Evolutionary conservation across 1,140 invertebrate genomes (phyloP), one percentile per base, ranked within the genome.

Genomic region (Ceratosolen solmsi): DNA sequence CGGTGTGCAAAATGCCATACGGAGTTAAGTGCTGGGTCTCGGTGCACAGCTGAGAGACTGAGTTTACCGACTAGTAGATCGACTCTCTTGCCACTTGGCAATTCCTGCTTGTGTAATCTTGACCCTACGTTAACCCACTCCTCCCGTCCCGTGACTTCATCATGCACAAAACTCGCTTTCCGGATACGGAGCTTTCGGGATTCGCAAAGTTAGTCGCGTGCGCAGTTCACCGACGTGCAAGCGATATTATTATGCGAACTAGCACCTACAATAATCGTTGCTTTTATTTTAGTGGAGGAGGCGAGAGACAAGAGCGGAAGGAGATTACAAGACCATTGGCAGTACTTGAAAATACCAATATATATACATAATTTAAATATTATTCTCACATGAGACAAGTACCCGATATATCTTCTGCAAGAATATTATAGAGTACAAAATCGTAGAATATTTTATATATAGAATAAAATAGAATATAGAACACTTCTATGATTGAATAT

Each of bases 91-190:
- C 70, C 15, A 72, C 41, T 51, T 72, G 70, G 41, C 41, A 51
- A 51, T 72, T 54, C 46, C 70, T 51, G 46, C 7, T 46, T 22
- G 46, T 72, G 27, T 72, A 72, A 72, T 72, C 70, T 72, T 72
- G 70, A 72, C 70, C 70, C 25, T 72, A 72, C 46, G 46, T 72
- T 72, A 72, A 4, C 38, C 68, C n/a, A 9, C n/a, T 41, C 38
- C 41, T 13, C 20, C 30, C 20, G 30, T n/a, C 2, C 36, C 63
- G 2, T 13, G 25, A 46, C 38, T 25, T 46, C 22, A 20, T 17
- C n/a, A 22, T 41, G 36, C n/a, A 22, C 51, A 2, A 27, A 65
- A 36, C 60, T 65, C 30, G 17, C 5, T 65, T 33, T 15, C 33
- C 2, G 33, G 30, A 65, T 36, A 36, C 30, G 15, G 30, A 36